Evolutionary conservation across 2,797 vertebrate genomes (phyloP), one percentile per base, ranked within the genome.

Genomic region (Enteromius radiatus): DNA sequence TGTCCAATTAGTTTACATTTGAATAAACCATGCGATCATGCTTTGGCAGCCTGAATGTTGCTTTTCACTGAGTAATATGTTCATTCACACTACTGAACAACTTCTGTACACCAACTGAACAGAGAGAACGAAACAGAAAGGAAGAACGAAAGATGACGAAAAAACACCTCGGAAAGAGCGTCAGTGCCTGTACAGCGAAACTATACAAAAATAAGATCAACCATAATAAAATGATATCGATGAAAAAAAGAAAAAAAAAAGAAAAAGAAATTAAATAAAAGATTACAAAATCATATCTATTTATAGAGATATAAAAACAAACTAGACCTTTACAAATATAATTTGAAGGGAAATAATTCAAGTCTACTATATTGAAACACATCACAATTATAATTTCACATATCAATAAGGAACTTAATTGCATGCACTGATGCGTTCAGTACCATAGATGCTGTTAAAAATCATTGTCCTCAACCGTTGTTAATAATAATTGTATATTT

Each of bases 21-120:
- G 94, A 95, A 95, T 87, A 91, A 95, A 95, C 94, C 95, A 96
- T 96, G 95, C 95, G 94, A 95, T 95, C 95, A 96, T 96, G 95
- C 95, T 95, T 94, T 94, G 93, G 94, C 93, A 95, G 95, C 94
- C 94, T 93, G 94, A 95, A 94, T 94, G 94, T 95, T 94, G 94
- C 94, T 94, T 94, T 94, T 95, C 94, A 95, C 93, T 94, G 94
- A 95, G 94, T 91, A 94, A 95, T 95, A 95, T 94, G 94, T 94
- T 95, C 95, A 95, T 96, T 95, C 95, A 95, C 94, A 92, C 95
- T 92, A 95, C 91, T 92, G 89, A 95, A 95, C 93, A 95, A 92
- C 92, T 94, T 94, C 94, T 95, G 93, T 95, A 96, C 94, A 96
- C 93, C 90, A 94, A 94, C 93, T 93, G 89, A 94, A 94, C 91